phyloP scores from a whole-genome alignment of 2,113 vertebrate species.

The Ciconia maguari region DNA sequence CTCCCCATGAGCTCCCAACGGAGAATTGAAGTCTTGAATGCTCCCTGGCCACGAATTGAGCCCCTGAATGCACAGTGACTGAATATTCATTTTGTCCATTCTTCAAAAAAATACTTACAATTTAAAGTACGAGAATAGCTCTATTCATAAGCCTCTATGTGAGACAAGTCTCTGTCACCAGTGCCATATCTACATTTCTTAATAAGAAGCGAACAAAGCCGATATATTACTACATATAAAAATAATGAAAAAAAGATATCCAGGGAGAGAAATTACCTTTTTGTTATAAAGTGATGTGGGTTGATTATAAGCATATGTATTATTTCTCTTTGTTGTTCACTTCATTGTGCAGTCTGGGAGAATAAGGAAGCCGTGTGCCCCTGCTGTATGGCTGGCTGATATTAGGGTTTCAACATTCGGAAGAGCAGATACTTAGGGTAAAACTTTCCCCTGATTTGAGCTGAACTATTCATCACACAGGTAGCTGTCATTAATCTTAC shows the following conservation, averaged over 20 bases:
- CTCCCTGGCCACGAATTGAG: neutral
- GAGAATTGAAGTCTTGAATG: neutral
- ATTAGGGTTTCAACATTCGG: neutral
- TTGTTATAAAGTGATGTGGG: neutral
- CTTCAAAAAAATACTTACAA: neutral
- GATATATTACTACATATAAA: neutral
- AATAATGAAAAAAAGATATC: constrained; percentile 1
- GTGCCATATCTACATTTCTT: neutral
- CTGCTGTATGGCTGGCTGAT: neutral
- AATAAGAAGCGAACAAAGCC: constrained; percentile 20
- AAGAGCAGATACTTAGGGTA: neutral
- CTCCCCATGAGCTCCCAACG: neutral
- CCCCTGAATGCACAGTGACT: neutral
- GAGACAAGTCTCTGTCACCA: neutral
- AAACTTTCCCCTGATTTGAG: constrained; percentile 55
- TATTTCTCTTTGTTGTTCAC: constrained; percentile 30
- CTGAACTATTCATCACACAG: constrained; percentile 52
- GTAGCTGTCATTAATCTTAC: constrained; percentile 77
- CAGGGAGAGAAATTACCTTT: constrained; percentile 32
- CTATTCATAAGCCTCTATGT: neutral
- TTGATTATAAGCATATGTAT: neutral
- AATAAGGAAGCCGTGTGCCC: neutral
- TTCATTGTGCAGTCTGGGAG: neutral
- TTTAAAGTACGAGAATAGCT: constrained; percentile 22
- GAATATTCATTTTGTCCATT: constrained; percentile 52